Conservation (phyloP, 2,113 vertebrate genomes). For the Tringa solitaria region DNA sequence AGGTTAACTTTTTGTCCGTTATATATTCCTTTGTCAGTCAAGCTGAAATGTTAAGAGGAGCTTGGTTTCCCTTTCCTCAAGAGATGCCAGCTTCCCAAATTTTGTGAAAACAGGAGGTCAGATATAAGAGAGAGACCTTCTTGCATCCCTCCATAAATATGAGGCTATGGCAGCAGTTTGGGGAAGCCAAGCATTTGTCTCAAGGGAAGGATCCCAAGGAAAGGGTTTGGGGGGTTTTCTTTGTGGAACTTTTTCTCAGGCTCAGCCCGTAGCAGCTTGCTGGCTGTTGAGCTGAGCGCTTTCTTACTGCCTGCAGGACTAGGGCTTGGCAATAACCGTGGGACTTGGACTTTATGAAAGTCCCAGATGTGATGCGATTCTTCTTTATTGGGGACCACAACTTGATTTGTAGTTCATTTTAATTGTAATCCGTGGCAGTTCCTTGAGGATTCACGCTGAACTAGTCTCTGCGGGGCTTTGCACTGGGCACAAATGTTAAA, state of each 20-base stretch:
- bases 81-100: neutral
- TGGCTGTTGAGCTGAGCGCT: neutral
- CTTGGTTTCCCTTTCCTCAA: neutral
- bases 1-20: neutral
- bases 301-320: neutral
- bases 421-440: neutral
- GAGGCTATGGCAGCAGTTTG: neutral
- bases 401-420: neutral
- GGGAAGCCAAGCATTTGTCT: neutral
- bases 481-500: neutral
- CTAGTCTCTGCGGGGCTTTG: neutral
- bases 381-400: neutral
- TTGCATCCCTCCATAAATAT: neutral
- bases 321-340: neutral
- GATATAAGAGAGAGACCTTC: neutral
- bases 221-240: neutral
- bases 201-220: neutral
- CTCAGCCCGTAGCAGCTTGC: neutral
- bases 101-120: neutral
- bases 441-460: neutral
- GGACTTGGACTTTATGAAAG: neutral
- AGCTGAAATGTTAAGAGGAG: neutral
- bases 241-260: neutral
- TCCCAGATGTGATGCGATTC: neutral
- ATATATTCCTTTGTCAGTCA: neutral